phyloP scores from a whole-genome alignment of 2,797 vertebrate genomes.

The Pelobates cultripes region DNA sequence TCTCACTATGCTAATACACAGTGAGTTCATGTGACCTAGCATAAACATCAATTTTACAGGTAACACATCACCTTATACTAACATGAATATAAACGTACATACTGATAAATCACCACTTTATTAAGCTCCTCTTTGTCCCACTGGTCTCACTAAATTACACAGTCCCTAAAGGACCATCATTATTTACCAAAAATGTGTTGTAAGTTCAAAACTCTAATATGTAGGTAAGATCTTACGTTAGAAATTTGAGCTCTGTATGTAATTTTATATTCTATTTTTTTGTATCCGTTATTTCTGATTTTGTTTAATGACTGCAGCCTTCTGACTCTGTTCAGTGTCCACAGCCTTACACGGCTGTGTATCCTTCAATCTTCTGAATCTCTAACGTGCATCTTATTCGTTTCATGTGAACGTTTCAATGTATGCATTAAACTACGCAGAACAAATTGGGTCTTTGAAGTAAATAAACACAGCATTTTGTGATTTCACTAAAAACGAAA shows the following conservation, averaged over 20 bases:
- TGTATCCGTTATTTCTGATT: not conserved
- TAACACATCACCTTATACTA: too few species aligned
- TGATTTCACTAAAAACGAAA: slow-evolving; percentile 40
- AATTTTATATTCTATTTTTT: slow-evolving; percentile 53
- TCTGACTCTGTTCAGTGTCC: slow-evolving; percentile 55
- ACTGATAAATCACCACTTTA: too few species aligned
- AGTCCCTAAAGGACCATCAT: slow-evolving; percentile 16
- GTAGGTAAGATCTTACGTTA: slow-evolving; percentile 18
- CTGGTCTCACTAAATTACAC: not conserved
- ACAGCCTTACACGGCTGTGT: slow-evolving; percentile 55
- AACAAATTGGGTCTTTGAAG: slow-evolving; percentile 53
- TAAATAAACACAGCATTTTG: slow-evolving; percentile 45
- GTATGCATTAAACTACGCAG: slow-evolving; percentile 45
- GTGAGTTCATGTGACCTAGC: too few species aligned
- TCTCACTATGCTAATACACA: too few species aligned
- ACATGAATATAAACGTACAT: too few species aligned
- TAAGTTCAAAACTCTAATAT: slow-evolving; percentile 40
- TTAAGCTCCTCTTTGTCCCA: too few species aligned
- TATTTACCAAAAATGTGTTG: slow-evolving; percentile 15
- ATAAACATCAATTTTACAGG: too few species aligned
- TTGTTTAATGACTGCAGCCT: not conserved
- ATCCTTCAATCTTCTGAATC: slow-evolving; percentile 59
- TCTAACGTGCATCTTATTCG: slow-evolving; percentile 57
- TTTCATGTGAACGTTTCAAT: slow-evolving; percentile 56
- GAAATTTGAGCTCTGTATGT: slow-evolving; percentile 55